Base-by-base conservation (phyloP, 2,888 invertebrate species). In the Acleris emargana region DNA sequence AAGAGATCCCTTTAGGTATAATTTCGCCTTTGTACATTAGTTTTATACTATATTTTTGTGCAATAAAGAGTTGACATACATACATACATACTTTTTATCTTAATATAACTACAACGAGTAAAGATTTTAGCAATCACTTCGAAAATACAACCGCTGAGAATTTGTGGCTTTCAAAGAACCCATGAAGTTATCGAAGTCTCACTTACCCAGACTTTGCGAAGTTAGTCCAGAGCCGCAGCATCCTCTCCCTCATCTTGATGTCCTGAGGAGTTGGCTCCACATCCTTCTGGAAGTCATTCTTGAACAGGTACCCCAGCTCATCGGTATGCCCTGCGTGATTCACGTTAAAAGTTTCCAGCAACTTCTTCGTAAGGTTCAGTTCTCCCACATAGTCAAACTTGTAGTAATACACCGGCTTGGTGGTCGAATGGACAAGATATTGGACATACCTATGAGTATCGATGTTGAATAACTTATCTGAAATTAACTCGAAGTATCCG, bases 151-250 rank as follows among this genome's bases (percentile, higher is more conserved):
- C 4, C 38, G 4, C 11, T 32, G 3, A 38, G 1, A 13, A 13
- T 1, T 38, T 13, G 9, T 32, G 32, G 9, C 32, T 32, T 32
- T 9, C 32, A 32, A 32, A 32, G 9, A 9, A 11, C 11, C 11
- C 13, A 11, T 13, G 3, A 11, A 38, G 2, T 9, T 13, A 38
- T 11, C 3, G 2, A 5, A 43, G n/a, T 45, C 13, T 5, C 22
- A 78, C 91, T 88, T 70, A 93, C 93, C 93, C 91, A 70, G 80
- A 75, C 76, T 92, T 93, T 22, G 91, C 90, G 60, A 93, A 93
- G 76, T 93, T 93, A 5, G 91, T 91, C 90, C 92, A 91, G 2
- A 93, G 75, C 43, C 86, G 73, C 25, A 92, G 67, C 83, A 92
- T 84, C 54, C 87, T 75, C 72, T 92, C 92, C 73, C 91, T 84